phyloP scores from a whole-genome alignment of 1,140 invertebrate genomes.

The Drosophila punjabiensis region DNA sequence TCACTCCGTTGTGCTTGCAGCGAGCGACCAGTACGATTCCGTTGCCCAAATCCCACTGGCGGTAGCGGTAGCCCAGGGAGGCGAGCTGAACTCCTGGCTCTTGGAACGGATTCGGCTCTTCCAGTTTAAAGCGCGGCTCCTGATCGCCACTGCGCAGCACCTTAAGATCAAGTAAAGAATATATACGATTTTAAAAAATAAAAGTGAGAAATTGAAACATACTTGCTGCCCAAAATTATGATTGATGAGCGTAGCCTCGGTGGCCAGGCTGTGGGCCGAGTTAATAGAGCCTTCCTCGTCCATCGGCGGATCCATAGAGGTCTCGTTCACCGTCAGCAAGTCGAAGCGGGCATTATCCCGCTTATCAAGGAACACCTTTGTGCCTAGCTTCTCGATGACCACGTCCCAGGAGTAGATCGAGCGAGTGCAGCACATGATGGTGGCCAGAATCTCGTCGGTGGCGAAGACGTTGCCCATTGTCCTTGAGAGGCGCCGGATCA shows the following conservation, averaged over 20 bases:
- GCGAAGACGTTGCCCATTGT: constrained; percentile 98
- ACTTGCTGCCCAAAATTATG: constrained; percentile 99
- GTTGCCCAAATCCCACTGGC: constrained; percentile 98
- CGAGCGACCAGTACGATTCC: constrained; percentile 95
- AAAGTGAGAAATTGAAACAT: not conserved
- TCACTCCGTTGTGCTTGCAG: constrained; percentile 98
- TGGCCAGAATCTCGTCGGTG: constrained; percentile 98
- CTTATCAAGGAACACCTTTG: constrained; percentile 99
- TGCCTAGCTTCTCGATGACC: constrained; percentile 97
- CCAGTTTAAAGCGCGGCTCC: constrained; percentile 95
- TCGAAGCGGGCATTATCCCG: constrained; percentile 99
- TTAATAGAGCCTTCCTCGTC: constrained; percentile 98
- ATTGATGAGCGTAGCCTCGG: constrained; percentile 99
- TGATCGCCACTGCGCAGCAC: constrained; percentile 88
- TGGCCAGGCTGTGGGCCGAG: constrained; percentile 96
- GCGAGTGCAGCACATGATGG: constrained; percentile 99
- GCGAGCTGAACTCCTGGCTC: constrained; percentile 96
- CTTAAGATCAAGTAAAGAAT: not conserved
- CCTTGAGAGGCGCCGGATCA: constrained; percentile 97
- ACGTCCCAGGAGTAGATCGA: constrained; percentile 99
- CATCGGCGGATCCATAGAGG: constrained; percentile 97
- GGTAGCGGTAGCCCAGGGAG: constrained; percentile 97
- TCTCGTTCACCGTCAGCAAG: constrained; percentile 98
- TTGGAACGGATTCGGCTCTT: constrained; percentile 97
- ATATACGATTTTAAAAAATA: no score